Evolutionary conservation across 2,888 invertebrate genomes (phyloP).

Genomic region (Strigamia crassipes): DNA sequence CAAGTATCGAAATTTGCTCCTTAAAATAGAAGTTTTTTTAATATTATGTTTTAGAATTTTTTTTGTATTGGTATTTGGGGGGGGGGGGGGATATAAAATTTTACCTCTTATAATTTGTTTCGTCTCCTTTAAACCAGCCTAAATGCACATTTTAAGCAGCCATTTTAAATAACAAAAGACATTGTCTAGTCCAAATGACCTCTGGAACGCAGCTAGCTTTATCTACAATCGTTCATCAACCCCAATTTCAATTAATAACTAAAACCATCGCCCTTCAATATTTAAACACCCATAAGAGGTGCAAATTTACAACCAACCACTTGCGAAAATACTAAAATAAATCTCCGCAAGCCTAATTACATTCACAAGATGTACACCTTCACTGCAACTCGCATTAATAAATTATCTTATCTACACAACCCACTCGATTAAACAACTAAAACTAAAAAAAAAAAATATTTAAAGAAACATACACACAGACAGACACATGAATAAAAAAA

Average conservation of each 20-base stretch:
- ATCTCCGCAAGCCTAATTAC: background rate
- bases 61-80: no score
- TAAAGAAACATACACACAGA: background rate
- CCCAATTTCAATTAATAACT: background rate
- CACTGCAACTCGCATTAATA: background rate
- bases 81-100: no score
- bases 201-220: no score
- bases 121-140: no score
- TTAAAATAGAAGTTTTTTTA: no score
- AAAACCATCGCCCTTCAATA: slow-evolving; percentile 10
- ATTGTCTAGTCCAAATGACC: no score
- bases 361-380: background rate
- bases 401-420: background rate
- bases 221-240: background rate
- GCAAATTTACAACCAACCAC: background rate
- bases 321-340: background rate
- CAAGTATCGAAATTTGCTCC: no score
- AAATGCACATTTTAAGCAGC: no score
- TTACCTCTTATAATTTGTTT: no score
- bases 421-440: background rate
- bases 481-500: background rate
- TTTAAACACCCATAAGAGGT: background rate
- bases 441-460: background rate
- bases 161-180: no score
- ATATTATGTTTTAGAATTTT: no score